Percentiles rank a stretch among this genome's conserved stretches.
These are phyloP conservation scores for Drosophila malerkotliana DNA, from an alignment of 1,140 invertebrate species.

Conservation along the genomic window DNA sequence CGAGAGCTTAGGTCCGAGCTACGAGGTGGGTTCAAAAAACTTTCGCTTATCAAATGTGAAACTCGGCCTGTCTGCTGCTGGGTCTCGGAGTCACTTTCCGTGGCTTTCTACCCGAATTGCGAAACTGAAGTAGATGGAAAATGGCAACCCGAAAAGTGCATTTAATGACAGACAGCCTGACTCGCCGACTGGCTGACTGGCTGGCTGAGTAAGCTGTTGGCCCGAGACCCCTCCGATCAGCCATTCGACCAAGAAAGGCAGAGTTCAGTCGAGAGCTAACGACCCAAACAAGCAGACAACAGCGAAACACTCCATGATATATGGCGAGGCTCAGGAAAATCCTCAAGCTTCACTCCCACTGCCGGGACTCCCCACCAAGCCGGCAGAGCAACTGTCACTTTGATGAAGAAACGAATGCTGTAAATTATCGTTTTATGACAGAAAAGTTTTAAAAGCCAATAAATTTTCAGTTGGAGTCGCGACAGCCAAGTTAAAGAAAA, in stretches of 20 bases:
- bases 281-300: constrained; percentile 41
- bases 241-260: constrained; percentile 30
- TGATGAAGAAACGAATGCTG: constrained; percentile 74
- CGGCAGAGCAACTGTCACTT: constrained; percentile 54
- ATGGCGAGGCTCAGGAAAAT: constrained; percentile 10
- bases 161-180: constrained; percentile 61
- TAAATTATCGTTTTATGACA: constrained; percentile 79
- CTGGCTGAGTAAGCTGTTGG: constrained; percentile 15
- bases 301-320: constrained; percentile 32
- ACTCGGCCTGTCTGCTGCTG: constrained; percentile 50
- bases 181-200: constrained; percentile 20
- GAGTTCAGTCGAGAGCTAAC: constrained; percentile 45
- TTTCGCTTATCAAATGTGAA: constrained; percentile 72
- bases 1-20: constrained; percentile 19
- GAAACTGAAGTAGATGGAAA: constrained; percentile 52
- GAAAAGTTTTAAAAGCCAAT: constrained; percentile 77
- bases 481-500: constrained; percentile 15
- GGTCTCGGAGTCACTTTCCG: constrained; percentile 43
- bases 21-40: constrained; percentile 66
- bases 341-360: constrained; percentile 27
- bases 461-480: constrained; percentile 52
- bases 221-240: constrained; percentile 6
- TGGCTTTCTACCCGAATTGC: constrained; percentile 61
- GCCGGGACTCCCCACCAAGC: constrained; percentile 10
- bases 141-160: constrained; percentile 59